Percentiles rank a stretch among this genome's conserved stretches.
phyloP scores from a whole-genome alignment of 2,113 vertebrate species.

The Rhinoderma darwinii region DNA sequence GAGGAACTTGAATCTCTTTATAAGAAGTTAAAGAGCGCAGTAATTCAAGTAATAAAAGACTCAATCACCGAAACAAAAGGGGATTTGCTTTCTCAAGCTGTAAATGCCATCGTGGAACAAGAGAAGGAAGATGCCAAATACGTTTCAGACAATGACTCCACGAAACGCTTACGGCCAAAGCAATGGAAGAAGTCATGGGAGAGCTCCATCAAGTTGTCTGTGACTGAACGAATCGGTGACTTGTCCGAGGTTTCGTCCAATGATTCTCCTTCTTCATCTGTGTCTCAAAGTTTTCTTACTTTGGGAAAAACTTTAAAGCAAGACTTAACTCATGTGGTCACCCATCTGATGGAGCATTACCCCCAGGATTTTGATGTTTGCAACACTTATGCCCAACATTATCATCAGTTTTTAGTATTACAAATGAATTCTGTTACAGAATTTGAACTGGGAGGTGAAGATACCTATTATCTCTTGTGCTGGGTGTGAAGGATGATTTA shows the following conservation, averaged over 20 bases:
- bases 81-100: slow-evolving; percentile 75
- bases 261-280: slow-evolving; percentile 25
- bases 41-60: slow-evolving; percentile 69
- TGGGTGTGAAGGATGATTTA: too few relatives aligned
- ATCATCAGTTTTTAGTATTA: slow-evolving; percentile 77
- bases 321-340: slow-evolving; percentile 79
- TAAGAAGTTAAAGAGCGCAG: slow-evolving; percentile 65
- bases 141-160: neutral
- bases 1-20: slow-evolving; percentile 71
- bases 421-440: slow-evolving; percentile 67
- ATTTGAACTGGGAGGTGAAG: slow-evolving; percentile 72
- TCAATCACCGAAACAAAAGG: slow-evolving; percentile 64
- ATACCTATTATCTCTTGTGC: slow-evolving; percentile 79
- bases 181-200: slow-evolving; percentile 76
- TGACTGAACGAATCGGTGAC: slow-evolving; percentile 71
- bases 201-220: slow-evolving; percentile 64
- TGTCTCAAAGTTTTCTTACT: slow-evolving; percentile 75
- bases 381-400: slow-evolving; percentile 76
- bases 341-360: slow-evolving; percentile 75
- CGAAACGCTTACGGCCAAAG: slow-evolving; percentile 70
- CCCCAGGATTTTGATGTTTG: slow-evolving; percentile 78
- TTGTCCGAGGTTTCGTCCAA: slow-evolving; percentile 30
- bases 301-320: slow-evolving; percentile 80
- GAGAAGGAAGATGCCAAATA: slow-evolving; percentile 76
- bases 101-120: slow-evolving; percentile 76